phyloP scores from a whole-genome alignment of 2,113 vertebrate species.

The Hippocampus abdominalis region DNA sequence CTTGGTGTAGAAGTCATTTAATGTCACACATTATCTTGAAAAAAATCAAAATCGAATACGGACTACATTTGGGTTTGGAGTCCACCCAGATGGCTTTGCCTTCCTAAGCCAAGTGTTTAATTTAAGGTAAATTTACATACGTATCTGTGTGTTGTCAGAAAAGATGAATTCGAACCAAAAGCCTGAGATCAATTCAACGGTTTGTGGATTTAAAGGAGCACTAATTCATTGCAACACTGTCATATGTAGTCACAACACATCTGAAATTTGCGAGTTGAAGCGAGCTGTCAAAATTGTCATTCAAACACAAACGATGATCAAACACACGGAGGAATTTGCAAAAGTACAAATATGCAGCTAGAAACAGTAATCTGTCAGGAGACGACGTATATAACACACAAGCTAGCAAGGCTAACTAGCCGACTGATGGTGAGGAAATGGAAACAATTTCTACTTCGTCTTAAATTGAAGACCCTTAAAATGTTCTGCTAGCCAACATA shows the following conservation, averaged over 20 bases:
- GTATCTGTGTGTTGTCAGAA: background rate
- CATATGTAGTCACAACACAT: background rate
- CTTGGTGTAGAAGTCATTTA: background rate
- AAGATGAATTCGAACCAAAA: background rate
- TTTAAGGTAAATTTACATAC: background rate
- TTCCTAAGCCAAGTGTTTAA: background rate
- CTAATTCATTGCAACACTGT: background rate
- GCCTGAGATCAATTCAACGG: background rate
- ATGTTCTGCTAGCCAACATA: background rate
- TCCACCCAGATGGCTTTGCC: background rate
- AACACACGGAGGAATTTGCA: background rate
- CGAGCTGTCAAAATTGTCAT: background rate
- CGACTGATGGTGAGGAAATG: conserved; percentile 2
- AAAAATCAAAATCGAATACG: background rate
- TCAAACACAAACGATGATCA: background rate
- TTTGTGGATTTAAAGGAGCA: background rate
- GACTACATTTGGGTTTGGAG: background rate
- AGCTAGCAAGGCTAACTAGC: conserved; percentile 6
- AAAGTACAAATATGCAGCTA: background rate
- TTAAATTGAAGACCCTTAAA: background rate
- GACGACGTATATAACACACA: background rate
- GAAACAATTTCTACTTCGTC: background rate
- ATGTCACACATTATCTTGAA: background rate
- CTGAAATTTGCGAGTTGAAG: background rate
- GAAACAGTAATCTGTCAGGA: background rate